A percentile compares a stretch with the other conserved stretches of the same genome.
Conservation (phyloP, 1,140 invertebrate genomes). For the Andrena cerasifolii region DNA sequence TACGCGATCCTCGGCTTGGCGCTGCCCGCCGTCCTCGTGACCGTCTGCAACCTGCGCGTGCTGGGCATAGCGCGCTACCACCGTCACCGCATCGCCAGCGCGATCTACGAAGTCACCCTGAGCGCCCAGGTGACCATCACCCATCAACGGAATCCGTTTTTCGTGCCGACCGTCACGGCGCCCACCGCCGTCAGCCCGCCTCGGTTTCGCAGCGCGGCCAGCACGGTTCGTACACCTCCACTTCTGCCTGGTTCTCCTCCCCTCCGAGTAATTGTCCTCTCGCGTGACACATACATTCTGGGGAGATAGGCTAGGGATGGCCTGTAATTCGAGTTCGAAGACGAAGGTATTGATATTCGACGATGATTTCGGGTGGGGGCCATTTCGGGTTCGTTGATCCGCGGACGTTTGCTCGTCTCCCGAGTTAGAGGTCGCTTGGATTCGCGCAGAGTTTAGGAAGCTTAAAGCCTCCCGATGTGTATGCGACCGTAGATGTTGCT, state of each 20-base stretch:
- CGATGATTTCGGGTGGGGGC: too few species aligned
- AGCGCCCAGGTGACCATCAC: slow-evolving; percentile 93
- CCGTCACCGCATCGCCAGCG: slow-evolving; percentile 91
- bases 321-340: too few species aligned
- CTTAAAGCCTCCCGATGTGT: too few species aligned
- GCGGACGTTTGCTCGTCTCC: too few species aligned
- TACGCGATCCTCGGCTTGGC: slow-evolving; percentile 87
- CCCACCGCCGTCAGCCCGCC: slow-evolving; percentile 84
- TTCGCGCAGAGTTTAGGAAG: too few species aligned
- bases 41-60: slow-evolving; percentile 88
- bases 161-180: slow-evolving; percentile 84
- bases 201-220: slow-evolving; percentile 86
- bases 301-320: too few species aligned
- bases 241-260: too few species aligned
- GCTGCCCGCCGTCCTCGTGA: slow-evolving; percentile 86
- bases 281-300: neutral
- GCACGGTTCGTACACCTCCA: slow-evolving; percentile 82
- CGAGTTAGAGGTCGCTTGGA: too few species aligned
- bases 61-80: slow-evolving; percentile 91
- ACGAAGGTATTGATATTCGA: too few species aligned
- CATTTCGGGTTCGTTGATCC: too few species aligned
- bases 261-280: slow-evolving; percentile 4
- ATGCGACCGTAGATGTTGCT: too few species aligned
- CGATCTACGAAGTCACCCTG: slow-evolving; percentile 92
- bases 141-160: slow-evolving; percentile 90